These are phyloP conservation scores for Tonatia bakeri DNA, from an alignment of 2,113 vertebrate species.

Conservation along the genomic window DNA sequence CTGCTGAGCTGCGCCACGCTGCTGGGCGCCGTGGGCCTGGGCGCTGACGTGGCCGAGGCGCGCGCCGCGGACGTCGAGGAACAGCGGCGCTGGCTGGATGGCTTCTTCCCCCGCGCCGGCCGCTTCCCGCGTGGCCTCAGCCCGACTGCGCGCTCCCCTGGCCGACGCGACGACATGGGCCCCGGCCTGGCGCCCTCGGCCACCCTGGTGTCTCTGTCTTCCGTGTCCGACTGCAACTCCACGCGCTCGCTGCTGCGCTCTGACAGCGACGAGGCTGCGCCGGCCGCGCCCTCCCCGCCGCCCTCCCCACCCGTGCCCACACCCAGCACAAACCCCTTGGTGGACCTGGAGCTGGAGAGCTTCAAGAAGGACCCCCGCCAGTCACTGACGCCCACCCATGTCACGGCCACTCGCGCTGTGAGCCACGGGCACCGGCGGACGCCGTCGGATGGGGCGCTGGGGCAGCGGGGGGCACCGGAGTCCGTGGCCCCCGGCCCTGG, in stretches of 20 bases:
- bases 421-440: conserved; percentile 88
- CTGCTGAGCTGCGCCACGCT: conserved; percentile 88
- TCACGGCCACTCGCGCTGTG: conserved; percentile 82
- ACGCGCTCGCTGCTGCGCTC: conserved; percentile 91
- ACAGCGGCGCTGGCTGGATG: conserved; percentile 82
- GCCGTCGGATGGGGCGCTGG: conserved; percentile 88
- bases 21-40: conserved; percentile 87
- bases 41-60: conserved; percentile 84
- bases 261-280: conserved; percentile 85
- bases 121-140: conserved; percentile 79
- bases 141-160: neutral
- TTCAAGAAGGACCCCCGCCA: conserved; percentile 92
- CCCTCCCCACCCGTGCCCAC: neutral
- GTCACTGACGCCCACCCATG: conserved; percentile 92
- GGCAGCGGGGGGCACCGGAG: conserved; percentile 74
- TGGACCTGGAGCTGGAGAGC: conserved; percentile 90
- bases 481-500: neutral
- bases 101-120: conserved; percentile 88
- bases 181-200: conserved; percentile 83
- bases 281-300: conserved; percentile 56
- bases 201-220: conserved; percentile 91
- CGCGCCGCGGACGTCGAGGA: conserved; percentile 84
- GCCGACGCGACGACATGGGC: conserved; percentile 64
- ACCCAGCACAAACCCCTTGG: conserved; percentile 83
- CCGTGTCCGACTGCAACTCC: conserved; percentile 93